Evolutionary conservation across 2,113 vertebrate genomes (phyloP).

Genomic region (Stictonetta naevosa): DNA sequence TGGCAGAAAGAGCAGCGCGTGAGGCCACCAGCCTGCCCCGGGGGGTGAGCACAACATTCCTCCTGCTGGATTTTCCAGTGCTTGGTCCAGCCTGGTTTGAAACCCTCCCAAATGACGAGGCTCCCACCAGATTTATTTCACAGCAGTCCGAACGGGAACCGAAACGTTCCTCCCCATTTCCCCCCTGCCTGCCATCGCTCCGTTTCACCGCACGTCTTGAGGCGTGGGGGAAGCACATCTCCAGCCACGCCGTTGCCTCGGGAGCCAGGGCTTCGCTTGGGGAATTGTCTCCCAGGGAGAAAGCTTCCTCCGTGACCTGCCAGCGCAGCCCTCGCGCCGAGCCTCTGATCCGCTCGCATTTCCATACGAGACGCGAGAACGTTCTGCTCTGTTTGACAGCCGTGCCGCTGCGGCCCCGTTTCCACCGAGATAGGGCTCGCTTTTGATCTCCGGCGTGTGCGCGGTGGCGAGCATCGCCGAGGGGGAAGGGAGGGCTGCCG

Average conservation of each 20-base stretch:
- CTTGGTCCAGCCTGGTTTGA: neutral
- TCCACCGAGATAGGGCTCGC: constrained; percentile 2
- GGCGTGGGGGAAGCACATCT: neutral
- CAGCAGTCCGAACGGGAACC: neutral
- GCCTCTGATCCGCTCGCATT: neutral
- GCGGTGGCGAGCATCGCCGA: neutral
- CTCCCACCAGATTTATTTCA: neutral
- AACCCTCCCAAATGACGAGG: neutral
- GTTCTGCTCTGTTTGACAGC: constrained; percentile 54
- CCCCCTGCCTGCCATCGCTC: neutral
- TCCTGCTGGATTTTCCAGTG: constrained; percentile 1
- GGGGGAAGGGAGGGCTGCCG: constrained; percentile 29
- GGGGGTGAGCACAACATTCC: neutral
- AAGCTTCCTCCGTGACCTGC: constrained; percentile 8
- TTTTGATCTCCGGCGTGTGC: constrained; percentile 28
- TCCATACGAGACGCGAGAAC: constrained; percentile 21
- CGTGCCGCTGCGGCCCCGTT: neutral
- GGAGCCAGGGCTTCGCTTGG: neutral
- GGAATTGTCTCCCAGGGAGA: neutral
- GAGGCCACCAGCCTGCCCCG: constrained; percentile 6
- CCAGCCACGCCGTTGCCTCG: neutral
- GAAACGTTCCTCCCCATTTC: neutral
- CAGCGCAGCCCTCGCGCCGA: neutral
- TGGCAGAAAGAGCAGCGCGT: neutral
- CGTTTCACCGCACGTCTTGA: accelerated